phyloP scores from a whole-genome alignment of 2,888 invertebrate genomes.

The Crossocerus cetratus region DNA sequence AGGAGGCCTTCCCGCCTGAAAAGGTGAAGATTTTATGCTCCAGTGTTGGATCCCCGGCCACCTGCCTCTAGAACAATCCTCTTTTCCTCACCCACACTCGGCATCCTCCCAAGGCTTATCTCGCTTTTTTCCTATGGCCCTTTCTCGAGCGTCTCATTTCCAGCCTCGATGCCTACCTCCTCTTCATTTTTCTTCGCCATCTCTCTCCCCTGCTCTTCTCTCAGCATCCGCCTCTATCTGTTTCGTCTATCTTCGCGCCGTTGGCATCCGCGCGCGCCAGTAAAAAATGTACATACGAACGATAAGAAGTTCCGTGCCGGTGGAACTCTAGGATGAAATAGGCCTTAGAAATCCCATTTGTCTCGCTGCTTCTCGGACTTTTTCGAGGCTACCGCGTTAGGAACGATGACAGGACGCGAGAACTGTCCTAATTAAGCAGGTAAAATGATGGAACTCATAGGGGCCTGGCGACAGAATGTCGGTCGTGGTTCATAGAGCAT shows the following conservation, averaged over 20 bases:
- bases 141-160: background rate
- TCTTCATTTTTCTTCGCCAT: background rate
- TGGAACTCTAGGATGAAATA: background rate
- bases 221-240: background rate
- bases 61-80: background rate
- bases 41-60: background rate
- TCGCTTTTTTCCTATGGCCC: background rate
- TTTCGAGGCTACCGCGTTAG: no score
- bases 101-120: background rate
- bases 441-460: no score
- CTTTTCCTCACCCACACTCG: background rate
- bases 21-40: constrained; percentile 5
- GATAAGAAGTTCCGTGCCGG: background rate
- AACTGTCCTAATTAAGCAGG: no score
- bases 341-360: background rate
- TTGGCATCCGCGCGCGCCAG: background rate
- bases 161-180: background rate
- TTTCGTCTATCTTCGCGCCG: background rate
- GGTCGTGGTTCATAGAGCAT: no score
- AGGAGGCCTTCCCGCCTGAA: background rate
- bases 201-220: background rate
- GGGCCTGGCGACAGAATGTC: no score
- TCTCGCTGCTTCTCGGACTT: background rate
- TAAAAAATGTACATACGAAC: background rate
- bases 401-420: no score